Evolutionary conservation across 2,888 invertebrate species (phyloP).

Genomic region (Lithophane leautieri): DNA sequence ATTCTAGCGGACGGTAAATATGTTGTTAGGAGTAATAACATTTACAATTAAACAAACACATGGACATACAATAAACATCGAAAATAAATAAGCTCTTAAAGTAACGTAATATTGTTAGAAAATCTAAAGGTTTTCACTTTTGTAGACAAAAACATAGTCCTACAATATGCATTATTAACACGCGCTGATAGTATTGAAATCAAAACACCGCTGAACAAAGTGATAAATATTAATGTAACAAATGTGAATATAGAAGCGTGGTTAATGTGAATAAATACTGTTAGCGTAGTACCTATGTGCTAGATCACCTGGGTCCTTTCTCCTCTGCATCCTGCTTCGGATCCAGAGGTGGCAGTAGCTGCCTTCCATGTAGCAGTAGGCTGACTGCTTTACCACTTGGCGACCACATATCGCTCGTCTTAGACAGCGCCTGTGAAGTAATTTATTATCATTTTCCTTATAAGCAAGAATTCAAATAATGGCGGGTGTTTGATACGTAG

Average conservation of each 20-base stretch:
- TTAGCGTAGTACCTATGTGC: slow-evolving; percentile 87
- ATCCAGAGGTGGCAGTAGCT: slow-evolving; percentile 95
- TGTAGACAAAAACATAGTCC: not conserved
- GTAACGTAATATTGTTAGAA: not conserved
- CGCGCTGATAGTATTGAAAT: not conserved
- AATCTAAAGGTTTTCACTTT: slow-evolving; percentile 1
- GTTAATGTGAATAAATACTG: slow-evolving; percentile 74
- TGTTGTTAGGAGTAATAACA: not conserved
- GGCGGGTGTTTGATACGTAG: not conserved
- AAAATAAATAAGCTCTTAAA: not conserved
- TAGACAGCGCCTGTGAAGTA: slow-evolving; percentile 92
- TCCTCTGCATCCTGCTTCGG: slow-evolving; percentile 82
- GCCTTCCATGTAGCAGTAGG: slow-evolving; percentile 95
- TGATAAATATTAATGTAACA: slow-evolving; percentile 26
- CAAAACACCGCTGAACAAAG: not conserved
- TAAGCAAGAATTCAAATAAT: not conserved
- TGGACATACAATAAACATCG: not conserved
- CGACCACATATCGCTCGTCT: slow-evolving; percentile 94
- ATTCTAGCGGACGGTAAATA: not conserved
- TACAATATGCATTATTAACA: slow-evolving; percentile 1
- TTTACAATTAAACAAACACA: not conserved
- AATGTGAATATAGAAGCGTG: slow-evolving; percentile 37
- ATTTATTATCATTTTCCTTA: slow-evolving; percentile 72
- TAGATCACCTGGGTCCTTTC: slow-evolving; percentile 88
- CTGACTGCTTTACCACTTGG: slow-evolving; percentile 94